Conservation (phyloP, 2,888 invertebrate species). For the Proisotoma minuta region DNA sequence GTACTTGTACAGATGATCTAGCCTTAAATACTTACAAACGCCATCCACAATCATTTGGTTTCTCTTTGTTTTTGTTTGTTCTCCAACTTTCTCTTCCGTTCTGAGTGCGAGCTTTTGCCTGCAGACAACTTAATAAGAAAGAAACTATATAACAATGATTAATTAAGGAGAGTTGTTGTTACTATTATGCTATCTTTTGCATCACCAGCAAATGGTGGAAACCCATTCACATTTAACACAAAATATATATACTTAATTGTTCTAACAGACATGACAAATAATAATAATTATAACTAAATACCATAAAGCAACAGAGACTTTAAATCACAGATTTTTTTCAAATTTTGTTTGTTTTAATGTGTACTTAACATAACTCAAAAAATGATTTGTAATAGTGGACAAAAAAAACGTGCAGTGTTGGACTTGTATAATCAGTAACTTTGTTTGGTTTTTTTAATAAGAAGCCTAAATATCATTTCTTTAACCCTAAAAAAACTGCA, state of each 20-base stretch:
- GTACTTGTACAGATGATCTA: no score
- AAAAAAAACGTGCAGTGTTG: no score
- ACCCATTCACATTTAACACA: slow-evolving; percentile 9
- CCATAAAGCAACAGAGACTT: slow-evolving; percentile 30
- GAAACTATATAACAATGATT: neutral
- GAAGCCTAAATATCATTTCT: neutral
- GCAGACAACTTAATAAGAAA: neutral
- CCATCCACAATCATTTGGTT: no score
- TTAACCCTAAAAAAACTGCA: neutral
- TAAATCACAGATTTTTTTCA: slow-evolving; percentile 31
- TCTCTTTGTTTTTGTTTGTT: no score
- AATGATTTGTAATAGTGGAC: no score
- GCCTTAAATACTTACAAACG: no score
- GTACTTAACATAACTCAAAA: slow-evolving; percentile 13
- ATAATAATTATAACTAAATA: neutral
- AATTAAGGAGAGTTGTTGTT: neutral
- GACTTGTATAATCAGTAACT: no score
- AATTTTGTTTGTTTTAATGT: slow-evolving; percentile 19
- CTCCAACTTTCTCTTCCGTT: no score
- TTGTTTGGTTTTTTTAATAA: neutral
- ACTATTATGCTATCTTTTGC: neutral
- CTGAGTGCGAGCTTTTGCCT: no score
- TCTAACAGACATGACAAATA: no score
- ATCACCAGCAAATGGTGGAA: neutral
- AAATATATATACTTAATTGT: no score